Evolutionary conservation across 1,140 invertebrate genomes (phyloP).

Genomic region (Zelostemma sp.): DNA sequence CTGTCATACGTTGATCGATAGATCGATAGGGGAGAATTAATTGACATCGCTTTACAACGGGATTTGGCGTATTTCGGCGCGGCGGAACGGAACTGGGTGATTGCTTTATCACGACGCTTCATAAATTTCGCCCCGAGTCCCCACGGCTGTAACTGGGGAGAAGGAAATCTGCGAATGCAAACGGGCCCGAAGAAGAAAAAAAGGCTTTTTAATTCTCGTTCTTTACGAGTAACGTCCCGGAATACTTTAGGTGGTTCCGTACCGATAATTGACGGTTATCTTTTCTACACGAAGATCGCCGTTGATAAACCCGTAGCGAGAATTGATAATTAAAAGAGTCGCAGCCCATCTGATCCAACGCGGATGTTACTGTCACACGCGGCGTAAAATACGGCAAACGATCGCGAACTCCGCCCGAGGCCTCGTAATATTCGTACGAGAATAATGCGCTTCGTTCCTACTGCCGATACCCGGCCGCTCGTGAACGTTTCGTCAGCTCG

Average conservation of each 20-base stretch:
- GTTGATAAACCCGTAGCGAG: conserved; percentile 12
- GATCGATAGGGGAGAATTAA: too few relatives aligned
- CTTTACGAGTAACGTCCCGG: not conserved
- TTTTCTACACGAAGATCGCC: conserved; percentile 6
- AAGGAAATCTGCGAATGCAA: too few relatives aligned
- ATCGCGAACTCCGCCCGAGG: conserved; percentile 39
- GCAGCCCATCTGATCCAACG: conserved; percentile 20
- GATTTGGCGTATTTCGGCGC: too few relatives aligned
- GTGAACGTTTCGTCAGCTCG: conserved; percentile 35
- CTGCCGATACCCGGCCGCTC: conserved; percentile 11
- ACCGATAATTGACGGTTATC: not conserved
- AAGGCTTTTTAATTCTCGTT: not conserved
- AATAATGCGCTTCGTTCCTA: conserved; percentile 22
- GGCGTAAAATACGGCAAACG: conserved; percentile 30
- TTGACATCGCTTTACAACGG: too few relatives aligned
- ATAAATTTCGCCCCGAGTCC: too few relatives aligned
- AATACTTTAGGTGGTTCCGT: not conserved
- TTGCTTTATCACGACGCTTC: too few relatives aligned
- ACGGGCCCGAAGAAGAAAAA: not conserved
- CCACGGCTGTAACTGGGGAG: too few relatives aligned
- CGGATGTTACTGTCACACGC: conserved; percentile 32
- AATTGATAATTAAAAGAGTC: conserved; percentile 43
- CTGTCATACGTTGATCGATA: too few relatives aligned
- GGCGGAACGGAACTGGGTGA: too few relatives aligned
- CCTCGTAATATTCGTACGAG: conserved; percentile 31